Percentiles rank a stretch among this genome's conserved stretches.
Conservation (phyloP, 2,888 invertebrate genomes). For the Toxonevra muliebris region DNA sequence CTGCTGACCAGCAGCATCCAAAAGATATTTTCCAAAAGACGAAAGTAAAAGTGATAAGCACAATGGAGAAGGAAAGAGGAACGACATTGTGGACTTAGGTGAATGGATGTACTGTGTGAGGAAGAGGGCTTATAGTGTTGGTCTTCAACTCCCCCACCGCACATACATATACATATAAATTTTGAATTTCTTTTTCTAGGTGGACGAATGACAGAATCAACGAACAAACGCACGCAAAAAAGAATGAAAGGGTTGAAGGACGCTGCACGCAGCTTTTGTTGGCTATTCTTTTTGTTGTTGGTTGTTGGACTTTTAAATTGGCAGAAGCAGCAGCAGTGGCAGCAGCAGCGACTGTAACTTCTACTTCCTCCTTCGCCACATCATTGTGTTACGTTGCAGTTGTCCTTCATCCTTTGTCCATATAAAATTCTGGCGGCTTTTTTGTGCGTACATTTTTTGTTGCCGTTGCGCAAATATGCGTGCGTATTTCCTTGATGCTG, state of each 20-base stretch:
- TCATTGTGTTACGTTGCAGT: neutral
- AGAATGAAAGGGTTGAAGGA: constrained; percentile 18
- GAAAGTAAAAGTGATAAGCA: too few species aligned
- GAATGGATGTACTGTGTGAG: too few species aligned
- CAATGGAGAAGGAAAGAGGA: too few species aligned
- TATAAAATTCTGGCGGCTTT: constrained; percentile 20
- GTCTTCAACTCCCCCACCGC: neutral
- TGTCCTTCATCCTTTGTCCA: constrained; percentile 15
- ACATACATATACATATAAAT: neutral
- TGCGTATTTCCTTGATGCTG: too few species aligned
- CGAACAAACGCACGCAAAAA: neutral
- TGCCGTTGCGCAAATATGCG: too few species aligned
- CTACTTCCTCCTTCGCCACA: neutral
- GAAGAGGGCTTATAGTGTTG: too few species aligned
- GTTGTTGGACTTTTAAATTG: neutral
- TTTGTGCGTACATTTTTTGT: too few species aligned
- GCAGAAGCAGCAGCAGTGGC: neutral
- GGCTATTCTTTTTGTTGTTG: neutral
- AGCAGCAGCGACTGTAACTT: neutral
- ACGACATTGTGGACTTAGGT: too few species aligned
- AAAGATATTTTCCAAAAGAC: too few species aligned
- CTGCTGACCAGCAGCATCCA: too few species aligned
- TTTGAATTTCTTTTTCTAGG: neutral
- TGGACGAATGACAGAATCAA: too few species aligned
- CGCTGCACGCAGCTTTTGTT: neutral